Conservation (phyloP, 1,140 invertebrate genomes). For the Monomorium pharaonis region DNA sequence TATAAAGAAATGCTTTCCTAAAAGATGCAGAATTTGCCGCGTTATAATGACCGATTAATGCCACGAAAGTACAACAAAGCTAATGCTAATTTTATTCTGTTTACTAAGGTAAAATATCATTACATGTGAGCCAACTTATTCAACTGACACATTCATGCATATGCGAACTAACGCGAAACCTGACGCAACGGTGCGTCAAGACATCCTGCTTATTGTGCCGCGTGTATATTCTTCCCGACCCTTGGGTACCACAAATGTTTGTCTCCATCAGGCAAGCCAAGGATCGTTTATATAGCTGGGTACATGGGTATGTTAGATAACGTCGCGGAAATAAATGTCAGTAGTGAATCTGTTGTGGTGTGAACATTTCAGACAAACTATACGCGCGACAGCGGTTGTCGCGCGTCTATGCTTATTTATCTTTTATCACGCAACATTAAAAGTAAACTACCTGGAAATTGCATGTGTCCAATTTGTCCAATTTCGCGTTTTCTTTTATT, state of each 20-base stretch:
- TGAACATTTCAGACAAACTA: conserved; percentile 39
- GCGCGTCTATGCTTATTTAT: conserved; percentile 42
- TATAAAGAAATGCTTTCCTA: background rate
- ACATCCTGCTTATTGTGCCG: conserved; percentile 49
- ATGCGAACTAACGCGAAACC: conserved; percentile 11
- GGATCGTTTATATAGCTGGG: conserved; percentile 57
- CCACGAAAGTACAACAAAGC: background rate
- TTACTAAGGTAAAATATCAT: conserved; percentile 20
- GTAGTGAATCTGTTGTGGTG: conserved; percentile 38
- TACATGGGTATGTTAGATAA: conserved; percentile 51
- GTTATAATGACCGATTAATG: background rate
- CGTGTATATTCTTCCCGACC: conserved; percentile 44
- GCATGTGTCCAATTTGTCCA: background rate
- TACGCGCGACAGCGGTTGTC: background rate
- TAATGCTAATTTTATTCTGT: background rate
- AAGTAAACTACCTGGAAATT: conserved; percentile 8
- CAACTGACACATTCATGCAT: background rate
- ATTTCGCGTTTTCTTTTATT: background rate
- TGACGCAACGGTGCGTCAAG: conserved; percentile 42
- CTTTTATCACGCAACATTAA: conserved; percentile 24
- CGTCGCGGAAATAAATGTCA: conserved; percentile 52
- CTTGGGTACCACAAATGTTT: conserved; percentile 56
- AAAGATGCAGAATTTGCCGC: background rate
- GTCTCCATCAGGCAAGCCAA: conserved; percentile 48
- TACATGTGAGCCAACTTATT: conserved; percentile 5